phyloP scores from a whole-genome alignment of 1,140 invertebrate genomes.

The Macrobrachium rosenbergii region DNA sequence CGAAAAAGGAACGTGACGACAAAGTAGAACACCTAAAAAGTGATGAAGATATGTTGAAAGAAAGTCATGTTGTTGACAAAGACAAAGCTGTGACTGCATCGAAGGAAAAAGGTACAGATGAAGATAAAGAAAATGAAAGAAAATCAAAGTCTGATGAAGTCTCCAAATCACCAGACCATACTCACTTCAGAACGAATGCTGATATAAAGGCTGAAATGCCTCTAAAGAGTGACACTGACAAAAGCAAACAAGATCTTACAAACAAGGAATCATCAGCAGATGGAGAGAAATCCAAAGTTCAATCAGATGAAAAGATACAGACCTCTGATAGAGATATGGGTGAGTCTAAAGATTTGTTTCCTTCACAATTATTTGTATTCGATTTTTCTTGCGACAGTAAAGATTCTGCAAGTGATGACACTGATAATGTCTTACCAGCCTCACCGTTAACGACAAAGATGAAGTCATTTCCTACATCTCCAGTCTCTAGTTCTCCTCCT shows the following conservation, averaged over 20 bases:
- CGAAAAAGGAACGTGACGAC: not conserved
- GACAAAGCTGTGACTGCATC: not conserved
- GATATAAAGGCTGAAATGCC: too few species aligned
- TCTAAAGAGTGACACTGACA: too few species aligned
- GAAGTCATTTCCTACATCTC: not conserved
- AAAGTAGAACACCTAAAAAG: not conserved
- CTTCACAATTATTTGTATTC: too few species aligned
- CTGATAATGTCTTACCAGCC: too few species aligned
- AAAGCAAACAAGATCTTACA: too few species aligned
- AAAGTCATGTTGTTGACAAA: slow-evolving; percentile 6
- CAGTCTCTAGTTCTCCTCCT: not conserved
- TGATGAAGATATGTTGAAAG: not conserved
- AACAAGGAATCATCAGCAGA: too few species aligned
- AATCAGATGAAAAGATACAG: too few species aligned
- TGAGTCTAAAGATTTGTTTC: too few species aligned
- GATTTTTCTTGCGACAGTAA: not conserved
- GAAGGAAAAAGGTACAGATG: not conserved
- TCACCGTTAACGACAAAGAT: not conserved
- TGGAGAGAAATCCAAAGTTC: too few species aligned
- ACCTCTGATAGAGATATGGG: too few species aligned
- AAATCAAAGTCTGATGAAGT: not conserved
- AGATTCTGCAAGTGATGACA: not conserved
- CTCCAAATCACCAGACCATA: not conserved
- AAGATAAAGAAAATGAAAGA: not conserved
- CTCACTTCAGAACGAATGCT: too few species aligned